Evolutionary conservation across 2,888 invertebrate genomes (phyloP), one percentile per base, ranked within the genome.

Genomic region (Ceraclea dissimilis): DNA sequence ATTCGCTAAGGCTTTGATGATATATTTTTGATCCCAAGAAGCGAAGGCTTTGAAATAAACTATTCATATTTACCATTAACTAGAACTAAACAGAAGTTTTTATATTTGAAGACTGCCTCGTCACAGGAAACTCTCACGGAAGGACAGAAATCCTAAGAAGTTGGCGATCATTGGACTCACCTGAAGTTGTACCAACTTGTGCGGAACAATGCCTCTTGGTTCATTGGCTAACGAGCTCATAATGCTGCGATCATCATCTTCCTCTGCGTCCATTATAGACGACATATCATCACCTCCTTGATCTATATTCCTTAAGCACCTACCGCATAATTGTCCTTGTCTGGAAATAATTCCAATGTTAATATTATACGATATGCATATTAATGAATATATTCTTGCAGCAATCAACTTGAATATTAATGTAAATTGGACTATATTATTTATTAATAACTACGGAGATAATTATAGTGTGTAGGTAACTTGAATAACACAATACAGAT

Each of bases 271-370:
- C 52, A 84, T 75, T 67, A 86, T 81, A 19, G 85, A 82, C 2
- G 83, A 81, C 69, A 83, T 78, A 64, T 84, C 82, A 62, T 84
- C 84, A 52, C 71, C 71, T 1, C 71, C 69, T 53, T 66, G 70
- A 49, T 75, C 74, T 54, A 84, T 80, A 49, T 82, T 84, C 59
- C 89, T 79, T 52, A 90, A 76, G 69, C 91, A 91, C 66, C 88
- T 82, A 65, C 86, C 84, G 71, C 91, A 91, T 66, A 90, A 79
- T 67, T 89, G 88, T 11, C 90, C 90, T 79, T 89, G 88, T 67
- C 90, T 90, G 72, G 2, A 66, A 66, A 4, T 4, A 39, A 39
- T n/a, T 8, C 4, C 16, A 39, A 39, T 26, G n/a, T n/a, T n/a
- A n/a, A n/a, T n/a, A n/a, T n/a, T n/a, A n/a, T n/a, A n/a, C n/a